Conservation (phyloP, 2,113 vertebrate genomes). For the Paramisgurnus dabryanus region DNA sequence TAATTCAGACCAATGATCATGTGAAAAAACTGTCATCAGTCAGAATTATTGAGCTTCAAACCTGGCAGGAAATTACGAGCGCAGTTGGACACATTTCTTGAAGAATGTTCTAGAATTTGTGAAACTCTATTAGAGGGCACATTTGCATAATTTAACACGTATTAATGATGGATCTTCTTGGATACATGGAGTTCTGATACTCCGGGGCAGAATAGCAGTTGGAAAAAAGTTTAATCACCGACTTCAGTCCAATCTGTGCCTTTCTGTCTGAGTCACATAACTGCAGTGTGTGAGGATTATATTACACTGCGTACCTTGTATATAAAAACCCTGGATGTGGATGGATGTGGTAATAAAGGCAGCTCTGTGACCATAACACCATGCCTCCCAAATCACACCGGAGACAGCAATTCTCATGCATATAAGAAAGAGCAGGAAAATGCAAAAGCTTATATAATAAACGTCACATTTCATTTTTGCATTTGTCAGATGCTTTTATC, state of each 20-base stretch:
- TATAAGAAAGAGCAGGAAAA: not conserved
- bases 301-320: not conserved
- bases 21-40: conserved; percentile 41
- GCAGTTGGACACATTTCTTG: conserved; percentile 34
- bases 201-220: conserved; percentile 23
- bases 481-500: too few species aligned
- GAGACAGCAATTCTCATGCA: not conserved
- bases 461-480: too few species aligned
- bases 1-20: conserved; percentile 12
- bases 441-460: not conserved
- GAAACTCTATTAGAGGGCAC: conserved; percentile 27
- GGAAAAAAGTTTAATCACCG: conserved; percentile 13
- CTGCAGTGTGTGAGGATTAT: not conserved
- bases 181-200: conserved; percentile 27
- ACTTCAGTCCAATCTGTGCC: conserved; percentile 17
- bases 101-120: conserved; percentile 34
- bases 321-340: not conserved
- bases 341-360: not conserved
- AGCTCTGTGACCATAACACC: not conserved
- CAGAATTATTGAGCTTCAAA: conserved; percentile 41
- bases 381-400: not conserved
- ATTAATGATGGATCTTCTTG: conserved; percentile 42
- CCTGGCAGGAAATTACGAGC: conserved; percentile 39
- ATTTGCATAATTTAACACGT: conserved; percentile 53
- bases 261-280: not conserved